Conservation (phyloP, 2,797 vertebrate genomes). For the Lepus townsendii region DNA sequence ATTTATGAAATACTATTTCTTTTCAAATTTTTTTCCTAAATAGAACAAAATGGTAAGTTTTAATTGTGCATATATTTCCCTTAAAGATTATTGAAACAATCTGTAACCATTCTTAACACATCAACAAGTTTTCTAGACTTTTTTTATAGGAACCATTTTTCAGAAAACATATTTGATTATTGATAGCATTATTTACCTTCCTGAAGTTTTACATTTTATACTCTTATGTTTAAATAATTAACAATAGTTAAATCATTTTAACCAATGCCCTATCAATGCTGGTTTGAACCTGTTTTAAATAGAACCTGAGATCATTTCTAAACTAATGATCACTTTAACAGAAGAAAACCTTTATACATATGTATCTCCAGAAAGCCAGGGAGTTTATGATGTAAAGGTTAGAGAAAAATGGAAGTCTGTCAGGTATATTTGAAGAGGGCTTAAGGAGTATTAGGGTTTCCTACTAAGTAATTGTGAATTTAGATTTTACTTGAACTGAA, state of each 20-base stretch:
- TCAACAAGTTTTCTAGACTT: background rate
- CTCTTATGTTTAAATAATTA: constrained; percentile 29
- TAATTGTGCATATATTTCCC: background rate
- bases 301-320: constrained; percentile 39
- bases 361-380: constrained; percentile 12
- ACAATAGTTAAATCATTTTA: constrained; percentile 36
- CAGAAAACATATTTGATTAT: background rate
- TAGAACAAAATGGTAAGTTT: constrained; percentile 23
- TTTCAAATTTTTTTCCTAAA: constrained; percentile 29
- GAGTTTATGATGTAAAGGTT: constrained; percentile 41
- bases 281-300: constrained; percentile 1
- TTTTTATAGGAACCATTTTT: constrained; percentile 26
- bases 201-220: background rate
- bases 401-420: constrained; percentile 39
- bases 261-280: background rate
- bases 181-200: background rate
- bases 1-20: background rate
- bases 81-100: background rate
- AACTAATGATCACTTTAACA: constrained; percentile 1
- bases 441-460: constrained; percentile 34
- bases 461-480: background rate
- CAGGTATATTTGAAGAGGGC: background rate
- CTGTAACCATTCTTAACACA: background rate
- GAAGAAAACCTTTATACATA: constrained; percentile 4
- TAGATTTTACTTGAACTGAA: constrained; percentile 54